A percentile compares a stretch with the other conserved stretches of the same genome.
These are phyloP conservation scores for Dromas ardeola DNA, from an alignment of 2,113 vertebrate genomes.

Conservation along the genomic window DNA sequence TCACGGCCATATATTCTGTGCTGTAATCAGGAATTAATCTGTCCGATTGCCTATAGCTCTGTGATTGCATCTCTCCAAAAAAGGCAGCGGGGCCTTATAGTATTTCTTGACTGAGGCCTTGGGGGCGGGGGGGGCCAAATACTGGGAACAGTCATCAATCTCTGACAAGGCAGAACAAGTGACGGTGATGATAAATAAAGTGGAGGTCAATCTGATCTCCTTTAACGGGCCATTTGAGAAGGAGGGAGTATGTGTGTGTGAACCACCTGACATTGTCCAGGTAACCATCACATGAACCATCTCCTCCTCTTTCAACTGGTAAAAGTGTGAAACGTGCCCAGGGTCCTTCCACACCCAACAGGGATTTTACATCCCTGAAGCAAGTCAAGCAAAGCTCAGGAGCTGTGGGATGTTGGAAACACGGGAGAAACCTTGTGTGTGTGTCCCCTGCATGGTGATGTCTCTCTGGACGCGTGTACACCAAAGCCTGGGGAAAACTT, in stretches of 20 bases:
- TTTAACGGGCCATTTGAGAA: background rate
- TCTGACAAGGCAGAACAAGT: background rate
- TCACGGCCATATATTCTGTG: background rate
- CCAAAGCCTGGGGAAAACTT: background rate
- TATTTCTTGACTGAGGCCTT: background rate
- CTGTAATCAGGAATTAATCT: conserved; percentile 29
- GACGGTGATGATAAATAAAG: background rate
- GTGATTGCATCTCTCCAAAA: background rate
- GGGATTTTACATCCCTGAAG: background rate
- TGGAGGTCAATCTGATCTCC: background rate
- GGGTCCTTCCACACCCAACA: background rate
- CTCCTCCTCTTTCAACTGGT: background rate
- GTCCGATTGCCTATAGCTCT: background rate
- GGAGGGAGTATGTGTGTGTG: background rate
- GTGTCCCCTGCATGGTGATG: background rate
- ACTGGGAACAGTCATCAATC: background rate
- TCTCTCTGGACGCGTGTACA: background rate
- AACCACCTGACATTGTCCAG: background rate
- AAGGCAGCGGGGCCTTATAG: background rate
- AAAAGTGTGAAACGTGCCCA: background rate
- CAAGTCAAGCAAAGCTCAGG: background rate
- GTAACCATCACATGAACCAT: background rate
- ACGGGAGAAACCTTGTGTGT: fast-evolving
- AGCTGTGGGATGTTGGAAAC: background rate
- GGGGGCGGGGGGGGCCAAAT: background rate